Base-by-base conservation (phyloP, 1,140 invertebrate genomes). In the Drosophila cardini region DNA sequence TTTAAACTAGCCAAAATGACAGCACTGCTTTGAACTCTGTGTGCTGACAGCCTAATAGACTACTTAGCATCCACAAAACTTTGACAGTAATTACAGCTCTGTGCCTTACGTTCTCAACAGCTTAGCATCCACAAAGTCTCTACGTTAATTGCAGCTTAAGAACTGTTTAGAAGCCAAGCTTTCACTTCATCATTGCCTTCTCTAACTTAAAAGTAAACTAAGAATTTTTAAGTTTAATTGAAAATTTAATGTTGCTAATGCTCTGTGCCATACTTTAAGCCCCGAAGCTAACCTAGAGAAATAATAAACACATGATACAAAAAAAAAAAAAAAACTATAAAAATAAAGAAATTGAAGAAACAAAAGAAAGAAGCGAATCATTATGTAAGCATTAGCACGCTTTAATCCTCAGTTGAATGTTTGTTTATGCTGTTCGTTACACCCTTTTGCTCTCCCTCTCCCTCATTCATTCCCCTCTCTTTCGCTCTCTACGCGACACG, bases 381-480 rank as follows among this genome's bases (percentile, higher is more conserved):
- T 82, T 87, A 79, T 76, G 78, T 86, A 81, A 81, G 70, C 78
- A 86, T 86, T 86, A 87, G 67, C 78, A 85, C 81, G 74, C 77
- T 80, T 85, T 84, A 77, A 63, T 58, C 72, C 57, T 36, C 26
- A 15, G n/a, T 81, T 45, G 57, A 5, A 15, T 63, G 34, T 61
- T 56, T 48, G 45, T 52, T 43, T 30, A 30, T 45, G 32, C 58
- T 45, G 9, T 11, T 42, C 57, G 18, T 42, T 52, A 11, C 13
- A 46, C 38, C 45, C 18, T 48, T 65, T n/a, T 32, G 21, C n/a
- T 45, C 21, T 13, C 55, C 40, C 10, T 13, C 42, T 16, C n/a
- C 21, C 2, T 11, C n/a, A 15, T 40, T 6, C 34, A 9, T 30
- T 42, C 45, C 43, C 45, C n/a, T 32, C 56, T 6, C 34, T n/a